phyloP scores from a whole-genome alignment of 2,888 invertebrate species.

The Romanomermis culicivorax region DNA sequence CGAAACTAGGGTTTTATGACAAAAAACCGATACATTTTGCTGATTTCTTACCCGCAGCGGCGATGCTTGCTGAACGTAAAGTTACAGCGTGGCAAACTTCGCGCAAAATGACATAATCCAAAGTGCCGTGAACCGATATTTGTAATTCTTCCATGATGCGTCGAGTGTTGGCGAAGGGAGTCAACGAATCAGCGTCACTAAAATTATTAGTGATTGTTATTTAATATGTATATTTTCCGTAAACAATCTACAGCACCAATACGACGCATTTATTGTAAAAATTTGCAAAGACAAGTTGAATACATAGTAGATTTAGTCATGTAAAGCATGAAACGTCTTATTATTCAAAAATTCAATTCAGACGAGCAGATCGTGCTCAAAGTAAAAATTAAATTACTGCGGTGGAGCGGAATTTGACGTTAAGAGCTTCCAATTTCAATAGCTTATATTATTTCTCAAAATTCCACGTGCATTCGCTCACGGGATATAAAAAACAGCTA shows the following conservation, averaged over 20 bases:
- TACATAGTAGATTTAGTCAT: neutral
- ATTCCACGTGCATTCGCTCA: no score
- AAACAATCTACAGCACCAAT: neutral
- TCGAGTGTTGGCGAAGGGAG: conserved; percentile 20
- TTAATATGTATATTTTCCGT: no score
- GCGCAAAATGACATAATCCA: conserved; percentile 23
- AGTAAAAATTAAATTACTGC: no score
- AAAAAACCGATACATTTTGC: no score
- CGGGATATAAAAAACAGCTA: no score
- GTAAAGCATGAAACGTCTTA: neutral
- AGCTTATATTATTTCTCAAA: no score
- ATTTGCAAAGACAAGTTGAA: neutral
- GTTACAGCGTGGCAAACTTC: conserved; percentile 26
- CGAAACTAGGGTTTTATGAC: no score
- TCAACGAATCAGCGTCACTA: conserved; percentile 22
- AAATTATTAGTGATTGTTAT: conserved; percentile 9
- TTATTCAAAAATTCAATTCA: no score
- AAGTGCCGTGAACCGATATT: conserved; percentile 23
- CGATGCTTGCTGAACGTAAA: conserved; percentile 23
- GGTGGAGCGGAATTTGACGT: no score
- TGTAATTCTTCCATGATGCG: conserved; percentile 28
- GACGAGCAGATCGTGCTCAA: no score
- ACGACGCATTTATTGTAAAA: neutral
- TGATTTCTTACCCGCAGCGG: conserved; percentile 28
- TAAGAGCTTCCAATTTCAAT: no score